These are phyloP conservation scores for Darevskia nairensis DNA, from an alignment of 2,797 vertebrate species.

Conservation along the genomic window DNA sequence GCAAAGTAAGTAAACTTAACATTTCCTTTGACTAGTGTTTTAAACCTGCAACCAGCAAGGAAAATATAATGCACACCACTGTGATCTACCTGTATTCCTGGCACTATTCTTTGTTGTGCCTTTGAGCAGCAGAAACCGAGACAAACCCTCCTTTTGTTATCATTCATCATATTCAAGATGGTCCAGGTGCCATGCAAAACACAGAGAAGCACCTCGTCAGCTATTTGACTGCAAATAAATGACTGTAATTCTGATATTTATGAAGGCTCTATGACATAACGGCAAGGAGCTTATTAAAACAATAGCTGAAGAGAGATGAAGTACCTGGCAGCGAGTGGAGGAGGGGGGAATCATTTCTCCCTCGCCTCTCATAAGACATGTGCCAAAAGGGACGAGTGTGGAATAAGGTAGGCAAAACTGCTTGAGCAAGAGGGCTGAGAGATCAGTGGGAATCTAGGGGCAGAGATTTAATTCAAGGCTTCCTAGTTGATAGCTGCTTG, in stretches of 20 bases:
- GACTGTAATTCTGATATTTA: conserved; percentile 55
- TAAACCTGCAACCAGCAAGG: neutral
- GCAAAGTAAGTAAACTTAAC: neutral
- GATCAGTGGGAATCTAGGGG: conserved; percentile 50
- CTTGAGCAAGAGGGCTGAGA: conserved; percentile 26
- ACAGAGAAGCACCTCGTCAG: conserved; percentile 44
- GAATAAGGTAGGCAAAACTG: conserved; percentile 47
- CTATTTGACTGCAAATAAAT: conserved; percentile 61
- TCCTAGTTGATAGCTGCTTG: conserved; percentile 50
- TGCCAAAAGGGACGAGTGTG: neutral
- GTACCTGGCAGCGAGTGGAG: conserved; percentile 34
- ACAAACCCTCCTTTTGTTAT: conserved; percentile 41
- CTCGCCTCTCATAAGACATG: conserved; percentile 26
- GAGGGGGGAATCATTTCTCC: conserved; percentile 19
- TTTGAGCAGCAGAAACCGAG: conserved; percentile 39
- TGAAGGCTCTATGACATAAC: conserved; percentile 48
- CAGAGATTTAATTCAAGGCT: conserved; percentile 62
- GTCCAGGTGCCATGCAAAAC: conserved; percentile 50
- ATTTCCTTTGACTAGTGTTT: conserved; percentile 32
- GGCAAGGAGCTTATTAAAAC: conserved; percentile 62
- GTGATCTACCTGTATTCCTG: conserved; percentile 9
- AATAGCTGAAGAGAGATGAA: conserved; percentile 53
- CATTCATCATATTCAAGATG: conserved; percentile 50
- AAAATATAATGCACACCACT: conserved; percentile 10
- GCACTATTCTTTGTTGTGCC: conserved; percentile 32